Evolutionary conservation across 2,797 vertebrate genomes (phyloP), one percentile per base, ranked within the genome.

Genomic region (Sitta carolinensis): DNA sequence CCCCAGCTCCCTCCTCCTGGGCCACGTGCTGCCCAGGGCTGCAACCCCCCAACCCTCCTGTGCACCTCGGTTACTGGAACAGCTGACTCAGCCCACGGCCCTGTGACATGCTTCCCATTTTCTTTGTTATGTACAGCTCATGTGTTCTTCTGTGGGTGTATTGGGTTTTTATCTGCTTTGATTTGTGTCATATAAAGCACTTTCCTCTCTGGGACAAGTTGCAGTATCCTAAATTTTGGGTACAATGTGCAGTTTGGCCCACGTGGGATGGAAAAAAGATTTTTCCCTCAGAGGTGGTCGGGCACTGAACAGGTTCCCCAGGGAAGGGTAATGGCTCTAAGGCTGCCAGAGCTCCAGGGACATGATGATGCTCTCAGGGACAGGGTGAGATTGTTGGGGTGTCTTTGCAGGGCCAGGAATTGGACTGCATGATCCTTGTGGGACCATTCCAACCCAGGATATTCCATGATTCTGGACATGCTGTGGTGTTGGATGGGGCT

Each of bases 21-120:
- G 36, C 70, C 58, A 47, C 1, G 3, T 26, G 51, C 55, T 8
- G 3, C 7, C 30, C n/a, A 0, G 4, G 32, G 45, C 70, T 67
- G 51, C 1, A 0, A 34, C n/a, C 32, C 66, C 32, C 74, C 55
- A 15, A 30, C 50, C 34, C 55, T 58, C 66, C 67, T 17, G 14
- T 13, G 50, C 11, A 3, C 18, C 9, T 1, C 8, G 13, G 79
- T 59, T 66, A 22, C 66, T 67, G 84, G 50, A 62, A 27, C 34
- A 54, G 83, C 75, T 81, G 69, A 55, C 67, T 84, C 78, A 87
- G 47, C 57, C 20, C 67, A 11, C 59, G 47, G 72, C 63, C 91
- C 51, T 62, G 48, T 84, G 87, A 82, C 81, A 61, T 1, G 3
- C 67, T 92, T 94, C 93, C 85, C 47, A 1, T 79, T 91, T 83